Evolutionary conservation across 1,140 invertebrate genomes (phyloP).

Genomic region (Drosophila kanapiae): DNA sequence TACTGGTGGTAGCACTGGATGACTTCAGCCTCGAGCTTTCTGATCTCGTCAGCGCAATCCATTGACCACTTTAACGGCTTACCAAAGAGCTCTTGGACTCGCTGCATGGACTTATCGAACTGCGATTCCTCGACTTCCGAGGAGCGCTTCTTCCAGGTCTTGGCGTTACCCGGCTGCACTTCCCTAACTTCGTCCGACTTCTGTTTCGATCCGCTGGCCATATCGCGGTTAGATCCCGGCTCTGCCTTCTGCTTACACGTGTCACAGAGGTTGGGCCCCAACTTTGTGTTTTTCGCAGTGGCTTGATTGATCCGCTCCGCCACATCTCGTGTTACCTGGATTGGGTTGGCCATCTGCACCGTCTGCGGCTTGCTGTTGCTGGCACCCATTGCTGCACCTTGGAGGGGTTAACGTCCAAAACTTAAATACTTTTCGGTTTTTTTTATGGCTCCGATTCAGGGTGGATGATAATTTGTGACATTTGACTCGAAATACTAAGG

Average conservation of each 20-base stretch:
- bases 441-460: not conserved
- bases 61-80: conserved; percentile 52
- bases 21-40: conserved; percentile 44
- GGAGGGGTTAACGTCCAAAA: too few species aligned
- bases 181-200: not conserved
- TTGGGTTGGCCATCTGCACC: conserved; percentile 57
- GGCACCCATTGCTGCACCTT: conserved; percentile 53
- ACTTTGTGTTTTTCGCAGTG: not conserved
- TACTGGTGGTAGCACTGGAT: conserved; percentile 53
- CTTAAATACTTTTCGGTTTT: not conserved
- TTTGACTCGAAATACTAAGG: conserved; percentile 8
- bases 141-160: conserved; percentile 48
- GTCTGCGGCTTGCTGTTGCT: conserved; percentile 66
- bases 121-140: conserved; percentile 60
- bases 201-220: not conserved
- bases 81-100: conserved; percentile 55
- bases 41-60: conserved; percentile 46
- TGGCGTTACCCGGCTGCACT: not conserved
- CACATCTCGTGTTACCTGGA: conserved; percentile 60
- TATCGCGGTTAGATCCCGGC: not conserved
- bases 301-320: conserved; percentile 58
- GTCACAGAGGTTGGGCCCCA: conserved; percentile 1
- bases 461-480: conserved; percentile 26
- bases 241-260: not conserved
- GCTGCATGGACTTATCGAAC: conserved; percentile 55